These are phyloP conservation scores for Catocala fraxini DNA, from an alignment of 2,888 invertebrate species.

Conservation along the genomic window DNA sequence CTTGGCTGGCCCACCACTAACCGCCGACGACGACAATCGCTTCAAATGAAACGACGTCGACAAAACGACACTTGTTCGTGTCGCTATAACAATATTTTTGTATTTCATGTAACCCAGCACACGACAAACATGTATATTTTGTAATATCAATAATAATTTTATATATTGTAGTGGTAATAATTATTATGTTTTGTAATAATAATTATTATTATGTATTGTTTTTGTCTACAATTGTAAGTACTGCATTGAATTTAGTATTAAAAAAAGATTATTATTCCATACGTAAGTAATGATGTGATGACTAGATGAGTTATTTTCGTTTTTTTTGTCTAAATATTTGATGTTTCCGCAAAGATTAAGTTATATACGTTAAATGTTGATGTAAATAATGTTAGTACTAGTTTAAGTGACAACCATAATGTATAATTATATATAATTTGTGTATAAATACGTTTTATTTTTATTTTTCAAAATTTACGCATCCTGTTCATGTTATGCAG, in stretches of 20 bases:
- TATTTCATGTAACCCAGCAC: conserved; percentile 42
- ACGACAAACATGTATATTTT: conserved; percentile 72
- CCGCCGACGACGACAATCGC: background rate
- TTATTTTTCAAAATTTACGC: conserved; percentile 17
- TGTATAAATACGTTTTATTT: conserved; percentile 57
- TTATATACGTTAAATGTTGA: conserved; percentile 44
- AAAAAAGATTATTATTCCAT: conserved; percentile 65
- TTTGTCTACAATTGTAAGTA: conserved; percentile 58
- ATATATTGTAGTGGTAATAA: conserved; percentile 72
- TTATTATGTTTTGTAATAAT: conserved; percentile 46
- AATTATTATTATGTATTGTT: conserved; percentile 37
- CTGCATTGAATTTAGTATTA: conserved; percentile 60
- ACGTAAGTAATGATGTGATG: conserved; percentile 66
- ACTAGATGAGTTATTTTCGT: conserved; percentile 35
- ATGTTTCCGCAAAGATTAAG: conserved; percentile 51
- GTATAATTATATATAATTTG: conserved; percentile 59
- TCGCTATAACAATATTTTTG: conserved; percentile 43
- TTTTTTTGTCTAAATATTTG: conserved; percentile 34
- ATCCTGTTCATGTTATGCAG: conserved; percentile 6
- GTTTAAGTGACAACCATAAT: conserved; percentile 54
- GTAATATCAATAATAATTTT: conserved; percentile 63
- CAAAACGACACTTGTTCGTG: conserved; percentile 8
- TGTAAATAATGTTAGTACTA: conserved; percentile 51
- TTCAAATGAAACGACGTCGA: conserved; percentile 7
- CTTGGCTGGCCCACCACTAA: conserved; percentile 3